These are phyloP conservation scores for Paracyprichromis sp. DNA, from an alignment of 2,113 vertebrate genomes.

Conservation along the genomic window DNA sequence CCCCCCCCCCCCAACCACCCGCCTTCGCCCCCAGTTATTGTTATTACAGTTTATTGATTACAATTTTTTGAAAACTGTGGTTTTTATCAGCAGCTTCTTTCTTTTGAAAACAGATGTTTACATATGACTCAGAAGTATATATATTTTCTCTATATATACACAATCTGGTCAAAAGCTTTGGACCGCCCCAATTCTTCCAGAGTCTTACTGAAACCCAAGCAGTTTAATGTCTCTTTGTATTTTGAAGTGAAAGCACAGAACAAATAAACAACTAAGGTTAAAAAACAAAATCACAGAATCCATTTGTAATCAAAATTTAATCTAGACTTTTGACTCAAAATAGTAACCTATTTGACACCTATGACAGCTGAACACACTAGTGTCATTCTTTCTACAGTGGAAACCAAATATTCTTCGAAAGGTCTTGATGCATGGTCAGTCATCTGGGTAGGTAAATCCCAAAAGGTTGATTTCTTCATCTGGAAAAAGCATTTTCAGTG, in stretches of 20 bases:
- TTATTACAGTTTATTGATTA: neutral
- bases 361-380: neutral
- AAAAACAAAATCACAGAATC: neutral
- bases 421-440: neutral
- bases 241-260: neutral
- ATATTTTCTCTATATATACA: neutral
- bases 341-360: neutral
- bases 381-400: neutral
- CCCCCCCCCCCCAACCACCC: too few species aligned
- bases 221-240: fast-evolving
- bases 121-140: fast-evolving
- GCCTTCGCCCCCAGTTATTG: neutral
- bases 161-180: neutral
- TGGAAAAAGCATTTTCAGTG: neutral
- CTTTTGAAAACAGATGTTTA: neutral
- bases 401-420: fast-evolving
- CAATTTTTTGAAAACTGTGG: fast-evolving
- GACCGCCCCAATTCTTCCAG: fast-evolving
- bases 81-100: neutral
- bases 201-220: neutral
- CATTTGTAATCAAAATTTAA: neutral
- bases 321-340: fast-evolving
- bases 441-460: neutral
- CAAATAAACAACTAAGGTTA: neutral
- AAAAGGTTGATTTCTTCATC: neutral